phyloP scores from a whole-genome alignment of 1,140 invertebrate genomes.

The Portunus trituberculatus region DNA sequence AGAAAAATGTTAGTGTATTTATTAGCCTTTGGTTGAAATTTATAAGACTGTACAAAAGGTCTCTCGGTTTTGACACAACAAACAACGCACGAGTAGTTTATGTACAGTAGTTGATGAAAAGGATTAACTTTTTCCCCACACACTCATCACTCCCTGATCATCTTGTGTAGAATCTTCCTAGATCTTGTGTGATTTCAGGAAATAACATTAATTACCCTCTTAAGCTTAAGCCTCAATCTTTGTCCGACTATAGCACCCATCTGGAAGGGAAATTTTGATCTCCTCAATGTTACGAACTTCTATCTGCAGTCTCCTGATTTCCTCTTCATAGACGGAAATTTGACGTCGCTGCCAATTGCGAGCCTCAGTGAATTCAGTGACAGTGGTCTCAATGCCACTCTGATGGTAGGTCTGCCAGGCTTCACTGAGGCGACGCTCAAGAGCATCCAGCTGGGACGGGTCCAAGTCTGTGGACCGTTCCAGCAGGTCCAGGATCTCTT shows the following conservation, averaged over 20 bases:
- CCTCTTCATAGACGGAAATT: conserved; percentile 91
- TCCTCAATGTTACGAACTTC: conserved; percentile 94
- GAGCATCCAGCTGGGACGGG: conserved; percentile 85
- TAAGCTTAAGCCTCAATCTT: conserved; percentile 81
- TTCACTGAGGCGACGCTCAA: conserved; percentile 87
- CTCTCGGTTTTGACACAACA: conserved; percentile 31
- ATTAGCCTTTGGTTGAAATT: background rate
- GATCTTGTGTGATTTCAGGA: background rate
- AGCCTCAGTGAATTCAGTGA: conserved; percentile 58
- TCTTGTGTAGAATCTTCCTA: background rate
- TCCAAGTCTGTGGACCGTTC: conserved; percentile 89
- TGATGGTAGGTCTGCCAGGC: conserved; percentile 84
- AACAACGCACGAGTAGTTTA: conserved; percentile 16
- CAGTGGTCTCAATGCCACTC: conserved; percentile 69
- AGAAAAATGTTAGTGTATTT: background rate
- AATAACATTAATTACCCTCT: background rate
- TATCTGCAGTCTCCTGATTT: conserved; percentile 86
- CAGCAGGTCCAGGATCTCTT: conserved; percentile 90
- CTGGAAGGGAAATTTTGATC: conserved; percentile 90
- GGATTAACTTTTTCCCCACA: background rate
- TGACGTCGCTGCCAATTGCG: conserved; percentile 81
- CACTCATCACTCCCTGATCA: background rate
- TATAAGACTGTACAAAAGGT: background rate
- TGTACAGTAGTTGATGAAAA: background rate
- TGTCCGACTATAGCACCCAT: conserved; percentile 88